phyloP scores from a whole-genome alignment of 35 echinoderm and acorn worm genomes.

The Patiria miniata region DNA sequence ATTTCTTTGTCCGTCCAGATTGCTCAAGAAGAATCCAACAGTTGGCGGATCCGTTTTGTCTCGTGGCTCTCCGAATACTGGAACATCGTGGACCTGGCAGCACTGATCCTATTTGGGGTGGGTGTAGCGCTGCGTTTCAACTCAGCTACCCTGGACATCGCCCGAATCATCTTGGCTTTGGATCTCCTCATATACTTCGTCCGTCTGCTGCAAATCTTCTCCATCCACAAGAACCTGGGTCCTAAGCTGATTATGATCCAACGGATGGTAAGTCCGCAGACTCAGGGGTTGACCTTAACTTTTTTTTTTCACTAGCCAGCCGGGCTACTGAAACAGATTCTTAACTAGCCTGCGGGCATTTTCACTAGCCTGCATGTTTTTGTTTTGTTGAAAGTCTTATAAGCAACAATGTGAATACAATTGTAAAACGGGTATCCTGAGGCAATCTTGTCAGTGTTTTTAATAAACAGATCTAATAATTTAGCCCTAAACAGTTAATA shows the following conservation, averaged over 20 bases:
- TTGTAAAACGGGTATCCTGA: too few relatives aligned
- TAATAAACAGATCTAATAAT: too few relatives aligned
- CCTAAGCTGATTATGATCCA: constrained; percentile 99
- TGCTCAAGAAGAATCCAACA: constrained; percentile 74
- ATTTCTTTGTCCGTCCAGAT: constrained; percentile 51
- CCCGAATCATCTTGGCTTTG: constrained; percentile 69
- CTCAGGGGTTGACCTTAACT: too few relatives aligned
- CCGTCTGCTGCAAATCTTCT: constrained; percentile 86
- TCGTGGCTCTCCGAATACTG: constrained; percentile 89
- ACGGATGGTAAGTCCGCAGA: constrained; percentile 80
- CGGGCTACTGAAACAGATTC: too few relatives aligned
- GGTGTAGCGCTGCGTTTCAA: constrained; percentile 63
- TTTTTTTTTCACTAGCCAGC: too few relatives aligned
- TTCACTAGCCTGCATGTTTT: too few relatives aligned
- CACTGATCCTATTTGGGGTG: constrained; percentile 64
- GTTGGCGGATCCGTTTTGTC: constrained; percentile 47
- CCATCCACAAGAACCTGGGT: constrained; percentile 80
- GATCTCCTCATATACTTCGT: constrained; percentile 88
- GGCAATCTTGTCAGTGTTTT: too few relatives aligned
- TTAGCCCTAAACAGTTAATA: too few relatives aligned
- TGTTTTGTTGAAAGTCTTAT: too few relatives aligned
- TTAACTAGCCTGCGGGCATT: too few relatives aligned
- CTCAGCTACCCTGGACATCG: constrained; percentile 18
- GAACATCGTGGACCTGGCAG: constrained; percentile 79
- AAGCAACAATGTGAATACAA: too few relatives aligned